Evolutionary conservation across 2,797 vertebrate genomes (phyloP).

Genomic region (Rhincodon typus): DNA sequence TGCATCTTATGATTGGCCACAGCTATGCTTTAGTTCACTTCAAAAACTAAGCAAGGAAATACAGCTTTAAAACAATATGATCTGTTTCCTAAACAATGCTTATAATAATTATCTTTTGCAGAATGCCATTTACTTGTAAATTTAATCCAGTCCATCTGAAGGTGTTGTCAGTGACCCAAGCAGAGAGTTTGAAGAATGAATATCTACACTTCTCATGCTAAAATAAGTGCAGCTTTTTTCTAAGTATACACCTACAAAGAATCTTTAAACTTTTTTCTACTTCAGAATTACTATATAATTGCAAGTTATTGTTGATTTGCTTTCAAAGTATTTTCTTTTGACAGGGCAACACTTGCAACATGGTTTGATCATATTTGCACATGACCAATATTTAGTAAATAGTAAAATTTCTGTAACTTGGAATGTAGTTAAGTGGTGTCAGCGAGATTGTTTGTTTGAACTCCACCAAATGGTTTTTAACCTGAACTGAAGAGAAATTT

Average conservation of each 20-base stretch:
- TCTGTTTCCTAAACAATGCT: too few species aligned
- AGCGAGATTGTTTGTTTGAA: neutral
- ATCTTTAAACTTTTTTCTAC: neutral
- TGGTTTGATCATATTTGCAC: neutral
- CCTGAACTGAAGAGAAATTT: constrained; percentile 11
- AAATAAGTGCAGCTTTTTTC: neutral
- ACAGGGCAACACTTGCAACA: neutral
- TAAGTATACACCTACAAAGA: neutral
- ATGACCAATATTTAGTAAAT: neutral
- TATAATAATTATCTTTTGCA: too few species aligned
- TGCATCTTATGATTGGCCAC: too few species aligned
- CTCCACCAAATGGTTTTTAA: neutral
- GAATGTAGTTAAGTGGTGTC: neutral
- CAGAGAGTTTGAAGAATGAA: neutral
- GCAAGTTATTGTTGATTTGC: neutral
- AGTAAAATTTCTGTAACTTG: neutral
- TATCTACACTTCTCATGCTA: neutral
- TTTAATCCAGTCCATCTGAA: neutral
- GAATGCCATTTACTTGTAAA: neutral
- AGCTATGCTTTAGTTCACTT: too few species aligned
- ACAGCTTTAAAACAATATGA: too few species aligned
- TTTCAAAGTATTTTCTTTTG: constrained; percentile 23
- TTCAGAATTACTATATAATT: neutral
- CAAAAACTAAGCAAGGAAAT: too few species aligned
- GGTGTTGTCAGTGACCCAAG: neutral